Percentiles rank a stretch among this genome's conserved stretches.
Evolutionary conservation across 2,888 invertebrate genomes (phyloP).

Genomic region (Tribolium freemani): DNA sequence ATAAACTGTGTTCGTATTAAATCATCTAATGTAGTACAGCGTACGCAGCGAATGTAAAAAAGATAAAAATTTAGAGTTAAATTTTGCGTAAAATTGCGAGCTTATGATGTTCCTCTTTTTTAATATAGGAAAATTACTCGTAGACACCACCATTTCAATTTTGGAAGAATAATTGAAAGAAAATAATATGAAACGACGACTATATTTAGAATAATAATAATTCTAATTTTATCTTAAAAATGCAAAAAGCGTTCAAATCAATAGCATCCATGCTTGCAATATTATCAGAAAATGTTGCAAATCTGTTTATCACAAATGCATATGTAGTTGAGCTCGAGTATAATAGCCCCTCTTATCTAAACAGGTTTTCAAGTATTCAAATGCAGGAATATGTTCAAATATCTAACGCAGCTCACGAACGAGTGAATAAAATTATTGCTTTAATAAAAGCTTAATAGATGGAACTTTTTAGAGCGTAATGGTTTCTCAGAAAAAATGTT

Average conservation of each 20-base stretch:
- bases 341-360: not conserved
- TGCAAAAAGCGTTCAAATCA: not conserved
- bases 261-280: not conserved
- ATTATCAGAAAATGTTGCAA: not conserved
- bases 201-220: too few species aligned
- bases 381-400: not conserved
- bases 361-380: not conserved
- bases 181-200: too few species aligned
- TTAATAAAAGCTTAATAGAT: not conserved
- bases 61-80: too few species aligned
- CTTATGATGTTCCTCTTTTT: too few species aligned
- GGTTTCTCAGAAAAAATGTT: not conserved
- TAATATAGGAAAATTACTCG: too few species aligned
- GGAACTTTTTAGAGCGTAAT: not conserved
- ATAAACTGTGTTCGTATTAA: too few species aligned
- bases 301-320: not conserved
- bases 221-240: not conserved
- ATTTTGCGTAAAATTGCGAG: too few species aligned
- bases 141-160: too few species aligned
- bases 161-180: too few species aligned
- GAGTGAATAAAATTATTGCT: not conserved
- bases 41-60: too few species aligned
- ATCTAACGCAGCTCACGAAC: not conserved
- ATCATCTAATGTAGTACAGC: too few species aligned
- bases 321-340: not conserved